Percentiles rank a stretch among this genome's conserved stretches.
Conservation (phyloP, 2,888 invertebrate species). For the Schizaphis graminum region DNA sequence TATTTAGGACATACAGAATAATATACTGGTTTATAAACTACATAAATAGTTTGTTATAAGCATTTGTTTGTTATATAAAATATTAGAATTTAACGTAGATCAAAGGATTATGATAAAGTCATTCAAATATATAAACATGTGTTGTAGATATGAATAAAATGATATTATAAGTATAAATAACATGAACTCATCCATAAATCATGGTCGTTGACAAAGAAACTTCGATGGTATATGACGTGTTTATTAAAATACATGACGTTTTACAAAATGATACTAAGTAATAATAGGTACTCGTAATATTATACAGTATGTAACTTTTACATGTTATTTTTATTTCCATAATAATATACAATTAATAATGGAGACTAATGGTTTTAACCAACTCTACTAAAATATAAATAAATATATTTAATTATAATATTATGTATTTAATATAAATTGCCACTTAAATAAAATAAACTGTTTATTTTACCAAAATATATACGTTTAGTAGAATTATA, state of each 20-base stretch:
- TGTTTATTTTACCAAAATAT: not conserved
- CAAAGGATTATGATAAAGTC: constrained; percentile 3
- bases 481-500: not conserved
- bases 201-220: not conserved
- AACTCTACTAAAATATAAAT: not conserved
- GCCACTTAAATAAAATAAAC: not conserved
- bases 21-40: not conserved
- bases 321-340: not conserved
- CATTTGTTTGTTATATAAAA: not conserved
- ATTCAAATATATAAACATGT: not conserved
- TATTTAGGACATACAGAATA: not conserved
- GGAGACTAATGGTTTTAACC: not conserved
- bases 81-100: not conserved
- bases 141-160: not conserved
- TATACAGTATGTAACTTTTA: not conserved
- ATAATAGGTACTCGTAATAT: too few relatives aligned
- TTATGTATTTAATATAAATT: not conserved
- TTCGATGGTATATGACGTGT: not conserved
- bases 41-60: not conserved
- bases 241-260: not conserved
- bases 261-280: not conserved
- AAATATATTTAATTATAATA: not conserved
- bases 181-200: constrained; percentile 1
- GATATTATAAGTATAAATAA: not conserved
- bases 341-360: not conserved